These are phyloP conservation scores for Philotrypesis tridentata DNA, from an alignment of 1,140 invertebrate species.

Conservation along the genomic window DNA sequence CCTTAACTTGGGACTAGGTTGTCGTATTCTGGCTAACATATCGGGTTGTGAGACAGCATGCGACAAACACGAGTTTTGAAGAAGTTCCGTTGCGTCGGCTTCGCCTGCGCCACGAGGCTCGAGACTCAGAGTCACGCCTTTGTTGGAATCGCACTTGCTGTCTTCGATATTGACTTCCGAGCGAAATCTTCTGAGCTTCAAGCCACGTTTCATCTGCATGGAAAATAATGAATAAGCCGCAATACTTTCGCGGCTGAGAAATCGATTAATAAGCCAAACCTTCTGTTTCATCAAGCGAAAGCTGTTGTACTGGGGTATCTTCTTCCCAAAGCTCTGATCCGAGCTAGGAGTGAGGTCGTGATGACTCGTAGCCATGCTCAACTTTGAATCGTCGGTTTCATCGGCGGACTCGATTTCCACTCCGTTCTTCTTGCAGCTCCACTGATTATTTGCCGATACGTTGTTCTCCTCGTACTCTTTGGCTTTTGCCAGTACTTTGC, in stretches of 20 bases:
- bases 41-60: conserved; percentile 72
- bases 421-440: conserved; percentile 55
- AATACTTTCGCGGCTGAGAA: no score
- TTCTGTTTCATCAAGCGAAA: conserved; percentile 71
- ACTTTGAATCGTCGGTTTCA: conserved; percentile 53
- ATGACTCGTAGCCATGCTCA: conserved; percentile 56
- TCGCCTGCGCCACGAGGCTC: conserved; percentile 68
- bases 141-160: conserved; percentile 58
- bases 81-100: conserved; percentile 68
- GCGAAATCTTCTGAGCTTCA: conserved; percentile 69
- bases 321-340: conserved; percentile 65
- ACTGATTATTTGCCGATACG: conserved; percentile 53
- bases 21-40: conserved; percentile 64
- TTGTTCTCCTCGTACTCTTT: conserved; percentile 59
- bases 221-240: no score
- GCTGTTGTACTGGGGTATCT: conserved; percentile 64
- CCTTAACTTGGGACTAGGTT: conserved; percentile 61
- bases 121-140: conserved; percentile 64
- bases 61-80: conserved; percentile 64
- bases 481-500: conserved; percentile 59
- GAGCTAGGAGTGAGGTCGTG: conserved; percentile 65
- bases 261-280: no score
- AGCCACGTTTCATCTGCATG: conserved; percentile 67
- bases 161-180: conserved; percentile 72
- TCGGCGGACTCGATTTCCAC: conserved; percentile 52